Evolutionary conservation across 2,113 vertebrate species (phyloP), one percentile per base, ranked within the genome.

Genomic region (Toxotes jaculatrix): DNA sequence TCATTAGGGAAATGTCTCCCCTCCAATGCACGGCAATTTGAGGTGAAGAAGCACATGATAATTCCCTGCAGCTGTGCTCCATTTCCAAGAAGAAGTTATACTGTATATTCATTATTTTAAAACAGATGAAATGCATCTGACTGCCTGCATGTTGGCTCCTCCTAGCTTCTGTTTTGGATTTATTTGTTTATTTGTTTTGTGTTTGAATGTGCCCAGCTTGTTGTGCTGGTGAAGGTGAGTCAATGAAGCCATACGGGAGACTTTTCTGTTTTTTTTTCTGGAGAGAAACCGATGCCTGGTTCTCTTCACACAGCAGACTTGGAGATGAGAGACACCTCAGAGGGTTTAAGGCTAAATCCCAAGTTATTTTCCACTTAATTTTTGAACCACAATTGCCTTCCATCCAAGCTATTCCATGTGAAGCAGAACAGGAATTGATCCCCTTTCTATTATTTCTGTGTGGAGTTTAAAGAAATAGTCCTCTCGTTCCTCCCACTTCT

Each of bases 1-100:
- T 84, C 80, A 84, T 84, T 75, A 83, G 65, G 75, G 66, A 79
- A 75, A 78, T 57, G 70, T 80, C 64, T 86, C 75, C 38, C 53
- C 61, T 65, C 79, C 83, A 75, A 86, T 88, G 71, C 43, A 21
- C 7, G 7, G 63, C 67, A 81, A 77, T 86, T 51, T 73, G 72
- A 88, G 70, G 51, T 76, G 77, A 83, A 69, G 59, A 79, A 80
- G 69, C 59, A 62, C 57, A 63, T 49, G 36, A 31, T 76, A 75
- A 83, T 47, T n/a, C 57, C 80, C 79, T 45, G 71, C 84, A 81
- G 83, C 85, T 79, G 73, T 2, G 27, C 67, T 70, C 62, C 59
- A 11, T 78, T 82, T 72, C 14, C 38, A 42, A 65, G 34, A 49
- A 49, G 17, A 38, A 27, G 55, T 47, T 71, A 57, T 47, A 36